Evolutionary conservation across 1,140 invertebrate genomes (phyloP).

Genomic region (Elysia chlorotica): DNA sequence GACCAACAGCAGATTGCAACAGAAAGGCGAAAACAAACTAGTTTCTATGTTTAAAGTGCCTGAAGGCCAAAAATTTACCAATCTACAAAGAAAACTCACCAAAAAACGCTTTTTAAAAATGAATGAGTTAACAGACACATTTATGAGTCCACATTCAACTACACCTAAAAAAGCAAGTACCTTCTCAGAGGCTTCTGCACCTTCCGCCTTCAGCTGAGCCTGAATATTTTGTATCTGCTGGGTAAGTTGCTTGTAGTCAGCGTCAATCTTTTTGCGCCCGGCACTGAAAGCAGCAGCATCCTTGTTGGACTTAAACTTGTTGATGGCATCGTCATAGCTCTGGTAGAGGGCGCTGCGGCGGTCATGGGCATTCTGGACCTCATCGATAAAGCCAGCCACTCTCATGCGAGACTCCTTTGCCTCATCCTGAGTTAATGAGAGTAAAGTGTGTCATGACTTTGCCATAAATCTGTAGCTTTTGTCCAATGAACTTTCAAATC

Average conservation of each 20-base stretch:
- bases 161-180: too few relatives aligned
- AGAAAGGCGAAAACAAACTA: too few relatives aligned
- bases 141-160: too few relatives aligned
- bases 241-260: conserved; percentile 71
- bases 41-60: too few relatives aligned
- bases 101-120: too few relatives aligned
- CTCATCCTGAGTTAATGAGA: conserved; percentile 69
- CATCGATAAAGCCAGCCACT: conserved; percentile 63
- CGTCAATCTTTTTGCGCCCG: conserved; percentile 68
- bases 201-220: conserved; percentile 70
- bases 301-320: conserved; percentile 71
- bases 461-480: too few relatives aligned
- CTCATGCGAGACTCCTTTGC: conserved; percentile 67
- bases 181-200: conserved; percentile 70
- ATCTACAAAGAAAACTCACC: too few relatives aligned
- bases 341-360: conserved; percentile 70
- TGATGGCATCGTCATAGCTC: conserved; percentile 71
- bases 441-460: too few relatives aligned
- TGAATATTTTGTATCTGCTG: conserved; percentile 68
- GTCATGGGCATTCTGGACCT: conserved; percentile 69
- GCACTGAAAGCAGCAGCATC: conserved; percentile 66
- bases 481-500: too few relatives aligned
- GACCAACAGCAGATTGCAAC: too few relatives aligned
- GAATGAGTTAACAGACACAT: too few relatives aligned
- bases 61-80: too few relatives aligned